Base-by-base conservation (phyloP, 2,888 invertebrate species). In the Dolichomitus sp. region DNA sequence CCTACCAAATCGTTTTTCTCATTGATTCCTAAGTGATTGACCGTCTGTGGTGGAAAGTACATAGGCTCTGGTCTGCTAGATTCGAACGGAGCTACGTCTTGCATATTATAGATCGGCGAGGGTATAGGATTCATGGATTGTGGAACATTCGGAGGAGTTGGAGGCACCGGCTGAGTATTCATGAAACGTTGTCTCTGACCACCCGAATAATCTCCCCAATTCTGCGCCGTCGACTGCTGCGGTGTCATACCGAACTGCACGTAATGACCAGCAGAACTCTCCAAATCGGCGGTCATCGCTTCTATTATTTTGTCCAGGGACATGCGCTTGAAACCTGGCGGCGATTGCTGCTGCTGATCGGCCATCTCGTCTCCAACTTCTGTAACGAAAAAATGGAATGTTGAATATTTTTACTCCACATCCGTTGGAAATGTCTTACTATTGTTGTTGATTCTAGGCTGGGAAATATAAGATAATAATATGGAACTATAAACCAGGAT, bases 271-370 rank as follows among this genome's bases (percentile, higher is more conserved):
- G 95, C 95, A n/a, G 94, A 93, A 90, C 93, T 95, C 87, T 95
- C 95, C 84, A 95, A 94, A 90, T 95, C 95, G 17, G 95, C 94
- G 45, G 95, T 95, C 94, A 95, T 95, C 86, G 95, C 95, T 86
- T 95, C 95, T 77, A 95, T 95, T 80, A 95, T 95, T 90, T 95
- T 95, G 87, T 95, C 95, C 87, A 95, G 84, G 3, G 92, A 92
- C 88, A 93, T 90, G 23, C 88, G 90, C 65, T 92, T 91, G 65
- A 90, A 89, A 45, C 90, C 90, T 23, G 91, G 85, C 17, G 91
- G 88, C 17, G 90, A 85, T 78, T 90, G 84, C 52, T 75, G 82
- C 72, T 86, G 84, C 75, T 76, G 85, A 50, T 87, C 88, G 50
- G 83, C 88, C 88, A 88, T 88, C 42, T 77, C 78, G 72, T 54